Base-by-base conservation (phyloP, 2,888 invertebrate genomes). In the Eudemis profundana region DNA sequence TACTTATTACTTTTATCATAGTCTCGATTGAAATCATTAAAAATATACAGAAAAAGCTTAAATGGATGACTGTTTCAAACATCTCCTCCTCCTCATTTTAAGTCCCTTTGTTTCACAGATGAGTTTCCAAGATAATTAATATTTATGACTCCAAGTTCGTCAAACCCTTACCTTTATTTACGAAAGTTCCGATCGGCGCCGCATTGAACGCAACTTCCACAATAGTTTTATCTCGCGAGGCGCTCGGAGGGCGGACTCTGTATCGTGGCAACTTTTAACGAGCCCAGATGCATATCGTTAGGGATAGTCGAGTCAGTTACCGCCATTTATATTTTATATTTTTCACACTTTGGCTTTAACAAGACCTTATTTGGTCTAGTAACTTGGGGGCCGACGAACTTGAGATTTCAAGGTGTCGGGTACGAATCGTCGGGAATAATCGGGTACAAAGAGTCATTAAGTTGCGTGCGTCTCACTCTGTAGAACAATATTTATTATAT, bases 151-250 rank as follows among this genome's bases (percentile, higher is more conserved):
- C 7, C 5, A 44, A 40, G 44, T 53, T 36, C 27, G 8, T 61
- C 7, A 29, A 47, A 38, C 27, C 17, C 10, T 27, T 29, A 56
- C 47, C 47, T 56, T 54, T 27, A 40, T 49, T 17, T 59, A 10
- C 50, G 29, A 44, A 57, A 44, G 21, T 50, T 56, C 33, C 12
- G 42, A 49, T 57, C 57, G 17, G 36, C 15, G 49, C n/a, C 17
- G 36, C 63, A 63, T 63, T 63, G 56, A 4, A 49, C 49, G 40
- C 29, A 42, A 23, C 19, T 53, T 47, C 21, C 21, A 33, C 27
- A 36, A 42, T 57, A 64, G 42, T 57, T 56, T 75, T 79, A 76
- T 78, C 78, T 72, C 68, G 60, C n/a, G n/a, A n/a, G n/a, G n/a
- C n/a, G 64, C 68, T 72, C 60, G 73, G 75, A 77, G 71, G 33